Base-by-base conservation (phyloP, 2,888 invertebrate species). In the Lasioglossum zephyrum region DNA sequence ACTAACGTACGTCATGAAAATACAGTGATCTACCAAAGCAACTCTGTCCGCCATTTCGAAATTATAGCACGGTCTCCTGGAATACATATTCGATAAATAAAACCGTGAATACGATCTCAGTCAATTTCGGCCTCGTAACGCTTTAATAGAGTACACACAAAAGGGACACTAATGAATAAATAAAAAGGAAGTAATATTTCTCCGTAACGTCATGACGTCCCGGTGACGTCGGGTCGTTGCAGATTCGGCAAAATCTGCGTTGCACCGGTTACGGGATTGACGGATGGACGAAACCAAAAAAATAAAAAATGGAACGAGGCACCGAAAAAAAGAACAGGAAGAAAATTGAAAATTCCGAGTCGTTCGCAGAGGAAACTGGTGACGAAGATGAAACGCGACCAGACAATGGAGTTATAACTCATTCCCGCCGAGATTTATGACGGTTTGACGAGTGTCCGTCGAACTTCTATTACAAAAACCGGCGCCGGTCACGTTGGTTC, bases 281-380 rank as follows among this genome's bases (percentile, higher is more conserved):
- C 84, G 49, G 69, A 79, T 39, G 72, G 18, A 69, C 41, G 74
- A 84, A 53, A 70, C 41, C n/a, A 53, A 53, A 53, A 53, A 49
- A 49, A 53, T 9, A 53, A 9, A n/a, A n/a, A 53, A 49, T 49
- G 5, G 18, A 49, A 49, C 49, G 49, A 53, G 22, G 3, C 53
- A n/a, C 22, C 53, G 22, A 53, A 44, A 66, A 73, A 77, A 70
- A 22, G 66, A 72, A 39, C n/a, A 73, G 36, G 11, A 79, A 86
- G 81, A 80, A 86, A 86, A 87, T 87, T 87, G 87, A 81, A 87
- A 88, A 85, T 87, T 82, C 80, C 60, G 53, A 80, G 80, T 77
- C 70, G 78, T 73, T 74, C 78, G 49, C 36, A 47, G 73, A 73
- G 80, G 70, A 82, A 74, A 73, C 69, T 73, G 76, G 72, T 87